Evolutionary conservation across 2,113 vertebrate species (phyloP).

Genomic region (Pseudopipra pipra): DNA sequence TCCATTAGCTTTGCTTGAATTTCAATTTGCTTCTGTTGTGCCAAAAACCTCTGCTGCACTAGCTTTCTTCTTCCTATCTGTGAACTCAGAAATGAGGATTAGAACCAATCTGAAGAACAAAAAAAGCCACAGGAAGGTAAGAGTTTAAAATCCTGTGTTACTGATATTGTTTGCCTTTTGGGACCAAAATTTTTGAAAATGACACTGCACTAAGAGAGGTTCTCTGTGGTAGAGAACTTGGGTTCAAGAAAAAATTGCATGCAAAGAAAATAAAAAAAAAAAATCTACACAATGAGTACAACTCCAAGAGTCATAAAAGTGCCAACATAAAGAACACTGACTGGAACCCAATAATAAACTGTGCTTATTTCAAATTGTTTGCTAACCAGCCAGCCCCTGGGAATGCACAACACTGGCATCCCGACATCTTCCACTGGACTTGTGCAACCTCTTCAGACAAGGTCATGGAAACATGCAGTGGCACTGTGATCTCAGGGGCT

Average conservation of each 20-base stretch:
- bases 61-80: background rate
- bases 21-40: background rate
- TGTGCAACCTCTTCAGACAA: background rate
- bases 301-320: background rate
- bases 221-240: background rate
- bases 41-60: background rate
- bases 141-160: background rate
- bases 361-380: background rate
- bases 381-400: background rate
- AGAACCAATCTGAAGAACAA: slow-evolving; percentile 12
- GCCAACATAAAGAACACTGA: background rate
- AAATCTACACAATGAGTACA: background rate
- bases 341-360: background rate
- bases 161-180: background rate
- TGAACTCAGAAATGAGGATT: slow-evolving; percentile 27
- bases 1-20: background rate
- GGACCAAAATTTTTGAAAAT: background rate
- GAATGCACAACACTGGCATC: fast-evolving
- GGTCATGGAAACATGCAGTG: background rate
- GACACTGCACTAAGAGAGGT: background rate
- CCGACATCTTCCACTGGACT: background rate
- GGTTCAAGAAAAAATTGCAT: background rate
- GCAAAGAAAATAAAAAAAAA: background rate
- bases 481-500: fast-evolving
- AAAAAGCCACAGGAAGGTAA: background rate